Evolutionary conservation across 2,888 invertebrate genomes (phyloP).

Genomic region (Hypomecis atomaria): DNA sequence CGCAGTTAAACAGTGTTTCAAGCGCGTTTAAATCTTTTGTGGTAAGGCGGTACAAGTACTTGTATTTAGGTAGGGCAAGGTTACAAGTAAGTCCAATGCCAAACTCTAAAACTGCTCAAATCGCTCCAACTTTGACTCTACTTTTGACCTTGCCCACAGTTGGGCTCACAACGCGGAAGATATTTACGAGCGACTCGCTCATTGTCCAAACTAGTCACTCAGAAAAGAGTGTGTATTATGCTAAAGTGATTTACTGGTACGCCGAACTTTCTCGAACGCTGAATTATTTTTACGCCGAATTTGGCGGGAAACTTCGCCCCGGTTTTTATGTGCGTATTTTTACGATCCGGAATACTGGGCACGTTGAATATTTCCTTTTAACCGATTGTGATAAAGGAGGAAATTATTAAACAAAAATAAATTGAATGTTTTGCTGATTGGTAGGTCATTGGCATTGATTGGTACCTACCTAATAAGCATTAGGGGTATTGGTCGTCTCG

Average conservation of each 20-base stretch:
- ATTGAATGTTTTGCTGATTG: too few relatives aligned
- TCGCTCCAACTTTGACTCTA: slow-evolving; percentile 13
- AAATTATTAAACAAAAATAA: too few relatives aligned
- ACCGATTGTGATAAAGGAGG: too few relatives aligned
- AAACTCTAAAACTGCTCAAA: background rate
- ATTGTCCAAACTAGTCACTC: slow-evolving; percentile 43
- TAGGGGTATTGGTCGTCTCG: too few relatives aligned
- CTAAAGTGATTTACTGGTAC: slow-evolving; percentile 40
- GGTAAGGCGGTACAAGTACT: too few relatives aligned
- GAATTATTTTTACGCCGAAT: slow-evolving; percentile 44
- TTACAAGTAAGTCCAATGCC: too few relatives aligned
- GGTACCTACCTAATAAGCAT: too few relatives aligned
- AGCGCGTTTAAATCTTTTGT: too few relatives aligned
- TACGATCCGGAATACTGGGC: slow-evolving; percentile 22
- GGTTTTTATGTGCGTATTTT: slow-evolving; percentile 22
- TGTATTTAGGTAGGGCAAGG: too few relatives aligned
- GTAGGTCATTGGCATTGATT: too few relatives aligned
- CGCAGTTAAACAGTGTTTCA: too few relatives aligned
- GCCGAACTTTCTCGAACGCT: slow-evolving; percentile 34
- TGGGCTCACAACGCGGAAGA: slow-evolving; percentile 34
- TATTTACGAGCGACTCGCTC: slow-evolving; percentile 39
- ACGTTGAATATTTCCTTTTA: too few relatives aligned
- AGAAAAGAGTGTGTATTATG: slow-evolving; percentile 38
- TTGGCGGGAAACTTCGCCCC: slow-evolving; percentile 37
- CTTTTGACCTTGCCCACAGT: slow-evolving; percentile 28